phyloP scores from a whole-genome alignment of 2,888 invertebrate genomes.

The Drosophila nr. fundita region DNA sequence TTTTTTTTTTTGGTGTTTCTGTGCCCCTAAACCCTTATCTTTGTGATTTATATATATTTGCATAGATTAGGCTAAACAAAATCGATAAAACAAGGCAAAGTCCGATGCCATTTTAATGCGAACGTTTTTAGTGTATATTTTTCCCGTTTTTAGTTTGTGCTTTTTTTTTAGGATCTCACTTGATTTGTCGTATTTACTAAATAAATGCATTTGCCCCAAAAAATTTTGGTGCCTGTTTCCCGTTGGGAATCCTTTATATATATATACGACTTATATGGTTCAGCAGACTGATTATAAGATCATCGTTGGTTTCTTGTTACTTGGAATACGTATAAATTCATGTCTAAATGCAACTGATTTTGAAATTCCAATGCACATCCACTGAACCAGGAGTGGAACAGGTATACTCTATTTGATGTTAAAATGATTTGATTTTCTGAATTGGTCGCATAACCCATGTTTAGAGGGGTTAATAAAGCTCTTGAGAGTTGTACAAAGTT shows the following conservation, averaged over 20 bases:
- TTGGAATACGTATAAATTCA: slow-evolving; percentile 43
- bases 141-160: background rate
- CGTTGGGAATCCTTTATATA: slow-evolving; percentile 4
- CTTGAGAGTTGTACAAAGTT: slow-evolving; percentile 24
- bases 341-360: slow-evolving; percentile 62
- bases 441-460: slow-evolving; percentile 21
- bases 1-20: slow-evolving; percentile 4
- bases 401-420: slow-evolving; percentile 3
- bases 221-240: slow-evolving; percentile 27
- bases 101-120: slow-evolving; percentile 17
- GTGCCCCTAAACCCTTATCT: slow-evolving; percentile 9
- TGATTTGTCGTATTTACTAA: slow-evolving; percentile 42
- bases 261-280: slow-evolving; percentile 20
- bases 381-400: slow-evolving; percentile 39
- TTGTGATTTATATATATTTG: slow-evolving; percentile 27
- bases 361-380: slow-evolving; percentile 54
- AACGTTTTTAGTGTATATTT: slow-evolving; percentile 5
- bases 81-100: slow-evolving; percentile 56
- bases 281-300: slow-evolving; percentile 45
- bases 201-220: slow-evolving; percentile 51
- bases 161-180: slow-evolving; percentile 15
- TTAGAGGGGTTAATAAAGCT: slow-evolving; percentile 57
- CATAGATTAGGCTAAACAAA: slow-evolving; percentile 53
- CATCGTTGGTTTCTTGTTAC: slow-evolving; percentile 40
- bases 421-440: slow-evolving; percentile 1